Evolutionary conservation across 2,797 vertebrate species (phyloP), one percentile per base, ranked within the genome.

Genomic region (Anguilla obscura): DNA sequence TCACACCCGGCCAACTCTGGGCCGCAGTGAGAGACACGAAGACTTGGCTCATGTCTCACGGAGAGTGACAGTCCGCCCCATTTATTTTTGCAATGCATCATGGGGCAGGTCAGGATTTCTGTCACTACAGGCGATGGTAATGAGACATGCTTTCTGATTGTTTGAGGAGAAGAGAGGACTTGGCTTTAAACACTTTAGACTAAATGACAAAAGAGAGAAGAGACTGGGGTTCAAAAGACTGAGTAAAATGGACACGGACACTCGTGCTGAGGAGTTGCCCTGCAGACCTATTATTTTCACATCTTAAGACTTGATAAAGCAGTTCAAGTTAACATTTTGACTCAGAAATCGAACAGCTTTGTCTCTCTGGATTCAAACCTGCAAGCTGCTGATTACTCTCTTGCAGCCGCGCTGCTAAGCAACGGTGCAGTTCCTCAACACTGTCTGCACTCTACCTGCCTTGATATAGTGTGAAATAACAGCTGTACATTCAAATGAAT

Each of bases 51-150:
- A 76, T 76, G 71, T 9, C 69, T 74, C 9, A 74, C 12, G 69
- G 69, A 74, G 30, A 33, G 27, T 14, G 69, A 14, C 71, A 76
- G 71, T 76, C 14, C 33, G 40, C 71, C 33, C 10, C 16, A 12
- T 76, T 71, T 71, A 71, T 71, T 71, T 76, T 76, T 40, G 33
- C 71, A 76, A 76, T 76, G 71, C 71, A 76, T 76, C 71, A 40
- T 76, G 71, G 33, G 71, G 16, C 12, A 14, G 33, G 71, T 76
- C 10, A 76, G 14, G 71, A 33, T 76, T 76, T 76, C 33, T 76
- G 30, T 76, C 33, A 40, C 30, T 14, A 12, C 40, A 33, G 71
- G 33, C 71, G 18, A 36, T 40, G 33, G 71, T 36, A 76, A 36
- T 76, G 30, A 76, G 71, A 40, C 6, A 7, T 36, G 33, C 71